Conservation (phyloP, 1,140 invertebrate species). For the Pogonognathellus flavescens region DNA sequence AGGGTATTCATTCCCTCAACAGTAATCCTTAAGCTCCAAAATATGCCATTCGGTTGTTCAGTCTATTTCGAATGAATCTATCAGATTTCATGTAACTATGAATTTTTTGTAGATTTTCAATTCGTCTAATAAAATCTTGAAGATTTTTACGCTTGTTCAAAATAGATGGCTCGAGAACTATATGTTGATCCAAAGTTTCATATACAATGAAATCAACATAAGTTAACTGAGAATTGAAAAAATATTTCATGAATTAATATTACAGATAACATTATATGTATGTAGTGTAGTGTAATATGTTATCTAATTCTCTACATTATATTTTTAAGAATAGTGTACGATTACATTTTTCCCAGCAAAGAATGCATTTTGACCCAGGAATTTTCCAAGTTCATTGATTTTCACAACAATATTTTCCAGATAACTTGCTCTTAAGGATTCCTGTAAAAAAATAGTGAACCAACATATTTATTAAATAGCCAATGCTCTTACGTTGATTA, state of each 20-base stretch:
- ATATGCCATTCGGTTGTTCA: constrained; percentile 70
- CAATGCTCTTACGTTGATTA: too few relatives aligned
- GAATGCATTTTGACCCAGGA: constrained; percentile 70
- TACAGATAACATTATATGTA: too few relatives aligned
- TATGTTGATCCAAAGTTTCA: constrained; percentile 72
- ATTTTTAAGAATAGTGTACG: too few relatives aligned
- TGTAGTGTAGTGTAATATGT: too few relatives aligned
- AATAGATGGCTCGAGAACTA: constrained; percentile 69
- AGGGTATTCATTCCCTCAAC: too few relatives aligned
- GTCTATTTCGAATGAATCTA: constrained; percentile 68
- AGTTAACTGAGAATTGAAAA: constrained; percentile 69
- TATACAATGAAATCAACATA: constrained; percentile 73
- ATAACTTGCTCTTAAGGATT: constrained; percentile 69
- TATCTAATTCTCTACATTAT: too few relatives aligned
- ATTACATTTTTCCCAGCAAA: constrained; percentile 72
- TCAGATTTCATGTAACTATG: constrained; percentile 70
- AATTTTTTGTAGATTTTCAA: constrained; percentile 70
- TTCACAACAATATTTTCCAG: constrained; percentile 68
- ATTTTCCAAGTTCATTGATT: constrained; percentile 70
- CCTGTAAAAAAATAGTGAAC: too few relatives aligned
- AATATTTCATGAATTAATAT: too few relatives aligned
- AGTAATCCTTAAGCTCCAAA: constrained; percentile 67
- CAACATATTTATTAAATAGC: too few relatives aligned
- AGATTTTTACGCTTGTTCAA: constrained; percentile 70
- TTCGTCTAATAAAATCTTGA: constrained; percentile 69